Conservation (phyloP, 2,113 vertebrate genomes). For the Chrysemys picta region DNA sequence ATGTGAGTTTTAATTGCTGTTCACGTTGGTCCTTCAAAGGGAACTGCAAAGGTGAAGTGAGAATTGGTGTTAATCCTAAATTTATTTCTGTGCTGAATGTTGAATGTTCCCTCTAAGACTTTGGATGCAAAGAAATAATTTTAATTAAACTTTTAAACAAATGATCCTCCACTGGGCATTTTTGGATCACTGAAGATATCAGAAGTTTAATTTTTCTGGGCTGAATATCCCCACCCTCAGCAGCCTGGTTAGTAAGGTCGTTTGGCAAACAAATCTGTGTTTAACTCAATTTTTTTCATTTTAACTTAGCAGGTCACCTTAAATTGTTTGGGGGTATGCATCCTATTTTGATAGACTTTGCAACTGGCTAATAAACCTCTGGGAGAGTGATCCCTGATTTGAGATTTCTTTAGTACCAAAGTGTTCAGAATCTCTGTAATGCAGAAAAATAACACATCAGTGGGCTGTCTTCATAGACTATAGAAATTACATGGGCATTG, state of each 20-base stretch:
- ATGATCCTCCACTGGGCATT: not conserved
- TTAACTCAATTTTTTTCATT: slow-evolving; percentile 16
- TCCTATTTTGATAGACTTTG: not conserved
- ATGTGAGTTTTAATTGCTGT: not conserved
- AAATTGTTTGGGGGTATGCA: not conserved
- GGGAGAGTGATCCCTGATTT: not conserved
- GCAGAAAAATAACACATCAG: not conserved
- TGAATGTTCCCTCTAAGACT: too few relatives aligned
- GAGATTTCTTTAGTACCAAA: not conserved
- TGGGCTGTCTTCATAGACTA: not conserved
- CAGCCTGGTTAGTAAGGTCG: slow-evolving; percentile 4
- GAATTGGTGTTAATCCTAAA: not conserved
- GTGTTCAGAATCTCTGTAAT: not conserved
- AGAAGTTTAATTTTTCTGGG: not conserved
- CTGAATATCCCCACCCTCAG: not conserved
- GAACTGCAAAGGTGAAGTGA: not conserved
- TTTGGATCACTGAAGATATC: not conserved
- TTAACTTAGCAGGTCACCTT: not conserved
- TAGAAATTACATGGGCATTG: not conserved
- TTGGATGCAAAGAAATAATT: not conserved
- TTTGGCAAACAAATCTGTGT: not conserved
- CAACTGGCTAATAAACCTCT: slow-evolving; percentile 22
- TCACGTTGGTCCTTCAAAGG: not conserved
- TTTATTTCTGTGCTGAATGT: not conserved
- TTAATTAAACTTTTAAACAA: not conserved